Base-by-base conservation (phyloP, 2,113 vertebrate genomes). In the Benitochromis conjunctus region DNA sequence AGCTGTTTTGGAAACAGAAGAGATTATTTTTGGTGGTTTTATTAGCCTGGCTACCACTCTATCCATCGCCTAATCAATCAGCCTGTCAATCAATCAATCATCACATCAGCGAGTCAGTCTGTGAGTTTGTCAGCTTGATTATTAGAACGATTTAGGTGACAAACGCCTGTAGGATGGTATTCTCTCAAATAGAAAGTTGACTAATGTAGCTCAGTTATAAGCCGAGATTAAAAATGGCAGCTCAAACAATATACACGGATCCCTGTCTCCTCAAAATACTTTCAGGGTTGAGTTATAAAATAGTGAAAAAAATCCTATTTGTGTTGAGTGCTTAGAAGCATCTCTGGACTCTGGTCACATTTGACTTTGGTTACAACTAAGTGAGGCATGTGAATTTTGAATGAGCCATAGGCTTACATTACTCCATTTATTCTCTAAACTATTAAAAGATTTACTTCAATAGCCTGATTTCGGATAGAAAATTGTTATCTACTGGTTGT, bases 301-400 rank as follows among this genome's bases (percentile, higher is more conserved):
- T 74, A 43, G 16, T 80, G 24, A 64, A 79, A 79, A 79, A 36
- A 57, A 78, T 79, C 53, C n/a, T 24, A 79, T 78, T 69, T 38
- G 79, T 69, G 34, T 77, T 19, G 7, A 29, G 16, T 82, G 86
- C 86, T 82, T 80, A 2, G 18, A 66, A 86, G 88, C 82, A 13
- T n/a, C 29, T 89, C 51, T 86, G 55, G 16, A 55, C 86, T 77
- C 14, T 56, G 26, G 51, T 69, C 26, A 81, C 86, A 53, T 82
- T 84, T 85, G 83, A 86, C 83, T 85, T 90, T 90, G 86, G 57
- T 84, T 82, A 86, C 71, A 80, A 82, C 21, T 43, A 64, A 89
- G 41, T 56, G 77, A 81, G 87, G 48, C 85, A 88, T 56, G 79
- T 90, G 83, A 82, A 69, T 77, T 55, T 18, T 18, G 62, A 83